Evolutionary conservation across 2,888 invertebrate genomes (phyloP).

Genomic region (Parapristionchus giblindavisi): DNA sequence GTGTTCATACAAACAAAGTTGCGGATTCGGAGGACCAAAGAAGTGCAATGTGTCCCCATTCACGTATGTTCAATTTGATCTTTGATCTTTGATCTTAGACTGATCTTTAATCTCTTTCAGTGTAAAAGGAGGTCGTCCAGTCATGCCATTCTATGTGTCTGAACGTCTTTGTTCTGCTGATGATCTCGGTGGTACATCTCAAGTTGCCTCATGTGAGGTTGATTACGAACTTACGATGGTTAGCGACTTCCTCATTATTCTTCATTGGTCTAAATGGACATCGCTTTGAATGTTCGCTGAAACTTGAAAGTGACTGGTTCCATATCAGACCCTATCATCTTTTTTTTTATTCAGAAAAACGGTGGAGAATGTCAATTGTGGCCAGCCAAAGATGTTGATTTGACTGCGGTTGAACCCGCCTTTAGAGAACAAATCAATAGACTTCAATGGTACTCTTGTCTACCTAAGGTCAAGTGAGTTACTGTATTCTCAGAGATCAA

Average conservation of each 20-base stretch:
- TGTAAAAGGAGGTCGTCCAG: constrained; percentile 62
- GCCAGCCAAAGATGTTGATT: constrained; percentile 62
- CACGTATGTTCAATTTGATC: constrained; percentile 46
- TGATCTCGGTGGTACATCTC: constrained; percentile 62
- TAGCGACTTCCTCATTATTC: background rate
- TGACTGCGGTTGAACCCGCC: constrained; percentile 60
- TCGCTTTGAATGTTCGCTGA: background rate
- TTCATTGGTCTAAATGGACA: background rate
- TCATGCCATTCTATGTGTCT: constrained; percentile 67
- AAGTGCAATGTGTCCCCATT: constrained; percentile 66
- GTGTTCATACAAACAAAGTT: constrained; percentile 66
- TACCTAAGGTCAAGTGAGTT: constrained; percentile 59
- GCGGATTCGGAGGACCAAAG: constrained; percentile 65
- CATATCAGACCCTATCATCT: background rate
- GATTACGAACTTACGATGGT: constrained; percentile 62
- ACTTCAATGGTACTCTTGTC: constrained; percentile 65
- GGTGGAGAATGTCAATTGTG: constrained; percentile 65
- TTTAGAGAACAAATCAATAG: constrained; percentile 61
- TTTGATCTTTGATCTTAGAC: background rate
- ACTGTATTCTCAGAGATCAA: background rate
- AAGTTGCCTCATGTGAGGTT: constrained; percentile 62
- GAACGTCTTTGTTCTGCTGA: constrained; percentile 63
- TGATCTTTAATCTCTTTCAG: constrained; percentile 40
- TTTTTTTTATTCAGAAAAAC: constrained; percentile 51
- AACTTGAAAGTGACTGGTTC: background rate